These are phyloP conservation scores for Conchocele bisecta DNA, from an alignment of 2,888 invertebrate species.

Conservation along the genomic window DNA sequence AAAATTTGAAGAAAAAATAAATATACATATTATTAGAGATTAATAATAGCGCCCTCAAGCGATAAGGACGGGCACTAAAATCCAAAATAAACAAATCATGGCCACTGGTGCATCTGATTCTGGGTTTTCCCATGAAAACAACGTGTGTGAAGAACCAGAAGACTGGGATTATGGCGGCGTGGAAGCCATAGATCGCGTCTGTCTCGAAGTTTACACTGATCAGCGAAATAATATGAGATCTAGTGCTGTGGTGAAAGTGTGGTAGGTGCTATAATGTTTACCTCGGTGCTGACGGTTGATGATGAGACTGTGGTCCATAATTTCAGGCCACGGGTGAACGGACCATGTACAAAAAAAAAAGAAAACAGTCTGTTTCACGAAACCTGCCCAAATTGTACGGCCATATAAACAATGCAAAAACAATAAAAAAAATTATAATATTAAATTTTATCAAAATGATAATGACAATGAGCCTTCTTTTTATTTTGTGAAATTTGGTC, in stretches of 20 bases:
- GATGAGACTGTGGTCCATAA: no score
- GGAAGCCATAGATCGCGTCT: conserved; percentile 89
- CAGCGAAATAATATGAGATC: conserved; percentile 96
- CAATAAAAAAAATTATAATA: no score
- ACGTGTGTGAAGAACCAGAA: conserved; percentile 49
- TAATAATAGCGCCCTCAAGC: neutral
- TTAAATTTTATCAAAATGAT: no score
- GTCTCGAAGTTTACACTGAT: conserved; percentile 90
- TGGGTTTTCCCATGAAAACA: conserved; percentile 41
- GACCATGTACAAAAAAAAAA: no score
- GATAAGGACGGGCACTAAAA: neutral
- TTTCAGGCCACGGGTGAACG: no score
- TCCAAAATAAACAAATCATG: conserved; percentile 16
- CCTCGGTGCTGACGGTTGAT: no score
- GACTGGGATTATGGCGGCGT: conserved; percentile 85
- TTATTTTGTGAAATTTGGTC: no score
- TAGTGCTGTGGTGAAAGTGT: conserved; percentile 93
- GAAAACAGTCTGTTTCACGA: no score
- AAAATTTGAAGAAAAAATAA: no score
- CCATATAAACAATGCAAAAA: no score
- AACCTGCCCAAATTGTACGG: no score
- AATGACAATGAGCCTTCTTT: no score
- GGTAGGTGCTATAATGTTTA: conserved; percentile 86
- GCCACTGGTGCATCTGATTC: conserved; percentile 19
- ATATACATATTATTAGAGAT: neutral